phyloP scores from a whole-genome alignment of 1,140 invertebrate genomes.

The Cryptotermes secundus region DNA sequence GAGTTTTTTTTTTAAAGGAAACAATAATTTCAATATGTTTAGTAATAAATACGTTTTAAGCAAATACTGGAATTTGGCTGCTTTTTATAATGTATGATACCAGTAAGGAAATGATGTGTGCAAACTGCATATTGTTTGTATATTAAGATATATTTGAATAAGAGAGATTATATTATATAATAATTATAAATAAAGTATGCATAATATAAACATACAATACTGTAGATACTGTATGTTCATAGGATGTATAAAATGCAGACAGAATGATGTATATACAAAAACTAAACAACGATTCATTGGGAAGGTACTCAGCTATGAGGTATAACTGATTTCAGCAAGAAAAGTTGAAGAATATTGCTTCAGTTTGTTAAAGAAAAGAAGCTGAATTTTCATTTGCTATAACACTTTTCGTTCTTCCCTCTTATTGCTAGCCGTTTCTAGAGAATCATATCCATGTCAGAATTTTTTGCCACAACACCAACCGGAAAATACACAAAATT shows the following conservation, averaged over 20 bases:
- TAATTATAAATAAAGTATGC: slow-evolving; percentile 22
- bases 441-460: not conserved
- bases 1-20: not conserved
- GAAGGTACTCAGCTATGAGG: slow-evolving; percentile 20
- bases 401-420: not conserved
- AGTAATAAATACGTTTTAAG: not conserved
- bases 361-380: not conserved
- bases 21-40: slow-evolving; percentile 10
- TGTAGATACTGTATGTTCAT: slow-evolving; percentile 29
- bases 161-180: slow-evolving; percentile 15
- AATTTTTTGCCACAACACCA: slow-evolving; percentile 2
- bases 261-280: slow-evolving; percentile 33
- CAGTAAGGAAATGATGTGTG: slow-evolving; percentile 1
- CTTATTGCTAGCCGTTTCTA: not conserved
- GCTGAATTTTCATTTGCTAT: not conserved
- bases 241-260: slow-evolving; percentile 25
- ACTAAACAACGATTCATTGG: slow-evolving; percentile 28
- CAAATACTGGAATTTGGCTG: not conserved
- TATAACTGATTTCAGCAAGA: slow-evolving; percentile 13
- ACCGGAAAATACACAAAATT: not conserved
- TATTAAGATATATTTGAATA: slow-evolving; percentile 19
- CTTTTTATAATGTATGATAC: slow-evolving; percentile 4
- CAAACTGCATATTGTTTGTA: not conserved
- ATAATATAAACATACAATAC: slow-evolving; percentile 30
- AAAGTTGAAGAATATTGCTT: not conserved